phyloP scores from a whole-genome alignment of 2,797 vertebrate genomes.

The Borostomias antarcticus region DNA sequence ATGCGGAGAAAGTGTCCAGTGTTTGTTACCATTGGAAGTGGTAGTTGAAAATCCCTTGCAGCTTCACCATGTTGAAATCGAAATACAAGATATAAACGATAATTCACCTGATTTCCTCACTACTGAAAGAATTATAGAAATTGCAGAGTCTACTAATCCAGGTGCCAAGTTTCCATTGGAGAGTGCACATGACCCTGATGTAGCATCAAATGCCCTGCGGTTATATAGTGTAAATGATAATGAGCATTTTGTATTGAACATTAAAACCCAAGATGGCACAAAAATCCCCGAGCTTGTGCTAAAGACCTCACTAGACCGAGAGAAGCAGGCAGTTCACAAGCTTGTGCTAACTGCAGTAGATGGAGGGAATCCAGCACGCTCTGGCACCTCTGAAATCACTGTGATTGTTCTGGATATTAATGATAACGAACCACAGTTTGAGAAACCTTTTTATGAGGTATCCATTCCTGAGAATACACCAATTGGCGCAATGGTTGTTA shows the following conservation, averaged over 20 bases:
- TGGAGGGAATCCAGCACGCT: slow-evolving; percentile 50
- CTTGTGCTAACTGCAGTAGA: slow-evolving; percentile 62
- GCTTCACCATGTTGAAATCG: slow-evolving; percentile 39
- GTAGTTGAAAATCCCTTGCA: slow-evolving; percentile 42
- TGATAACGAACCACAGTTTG: slow-evolving; percentile 25
- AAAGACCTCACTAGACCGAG: slow-evolving; percentile 56
- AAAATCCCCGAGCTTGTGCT: slow-evolving; percentile 58
- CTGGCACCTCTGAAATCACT: slow-evolving; percentile 32
- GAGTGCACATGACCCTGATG: slow-evolving; percentile 50
- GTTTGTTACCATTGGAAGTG: slow-evolving; percentile 55
- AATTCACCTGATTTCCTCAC: slow-evolving; percentile 3
- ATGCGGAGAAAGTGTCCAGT: slow-evolving; percentile 39
- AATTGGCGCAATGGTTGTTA: neutral
- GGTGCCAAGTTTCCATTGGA: slow-evolving; percentile 32
- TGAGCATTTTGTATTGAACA: slow-evolving; percentile 59
- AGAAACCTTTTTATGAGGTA: slow-evolving; percentile 18
- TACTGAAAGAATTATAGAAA: slow-evolving; percentile 3
- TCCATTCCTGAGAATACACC: slow-evolving; percentile 9
- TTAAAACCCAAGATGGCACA: slow-evolving; percentile 30
- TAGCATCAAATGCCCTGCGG: slow-evolving; percentile 42
- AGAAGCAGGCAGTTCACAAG: slow-evolving; percentile 45
- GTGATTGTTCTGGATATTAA: slow-evolving; percentile 17
- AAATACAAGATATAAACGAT: slow-evolving; percentile 58
- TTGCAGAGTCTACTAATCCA: slow-evolving; percentile 38
- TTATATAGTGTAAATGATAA: slow-evolving; percentile 54